Base-by-base conservation (phyloP, 1,140 invertebrate species). In the Babylonia areolata region DNA sequence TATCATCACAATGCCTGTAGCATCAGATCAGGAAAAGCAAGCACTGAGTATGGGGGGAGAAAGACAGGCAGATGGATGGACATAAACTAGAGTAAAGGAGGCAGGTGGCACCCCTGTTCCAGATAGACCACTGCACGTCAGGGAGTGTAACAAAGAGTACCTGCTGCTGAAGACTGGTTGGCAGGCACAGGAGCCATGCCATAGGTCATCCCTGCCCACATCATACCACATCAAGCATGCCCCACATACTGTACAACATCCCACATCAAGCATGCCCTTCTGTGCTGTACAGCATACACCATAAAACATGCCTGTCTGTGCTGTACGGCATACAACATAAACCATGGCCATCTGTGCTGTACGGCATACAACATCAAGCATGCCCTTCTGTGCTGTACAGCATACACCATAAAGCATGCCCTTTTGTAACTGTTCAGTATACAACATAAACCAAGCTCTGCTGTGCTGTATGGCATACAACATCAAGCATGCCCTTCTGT, bases 141-240 rank as follows among this genome's bases (percentile, higher is more conserved):
- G 11, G 42, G 37, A 73, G 42, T 23, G 82, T 35, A 73, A n/a
- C n/a, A 40, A 84, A 84, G 39, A 69, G 17, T 64, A 31, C 40
- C 58, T 84, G 82, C 64, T 39, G 58, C 15, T 17, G 46, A 51
- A n/a, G 58, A 64, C 5, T 64, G 15, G 28, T 23, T 23, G 58
- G 28, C 58, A 20, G 58, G 28, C 58, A n/a, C 58, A 64, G 58
- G 58, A 23, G 23, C 58, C 58, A 51, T 51, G 46, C 46, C 20
- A 20, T 51, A 11, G 46, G 20, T 11, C 20, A n/a, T 6, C 28
- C 58, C 58, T 64, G 58, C 28, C 5, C 28, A 64, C 58, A 64
- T 64, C 58, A 64, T 23, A 64, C 58, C 12, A 12, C 0, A 64
- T n/a, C 58, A 64, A 64, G 28, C 58, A 64, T 64, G 58, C 58